Conservation (phyloP, 1,140 invertebrate genomes). For the Homalodisca vitripennis region DNA sequence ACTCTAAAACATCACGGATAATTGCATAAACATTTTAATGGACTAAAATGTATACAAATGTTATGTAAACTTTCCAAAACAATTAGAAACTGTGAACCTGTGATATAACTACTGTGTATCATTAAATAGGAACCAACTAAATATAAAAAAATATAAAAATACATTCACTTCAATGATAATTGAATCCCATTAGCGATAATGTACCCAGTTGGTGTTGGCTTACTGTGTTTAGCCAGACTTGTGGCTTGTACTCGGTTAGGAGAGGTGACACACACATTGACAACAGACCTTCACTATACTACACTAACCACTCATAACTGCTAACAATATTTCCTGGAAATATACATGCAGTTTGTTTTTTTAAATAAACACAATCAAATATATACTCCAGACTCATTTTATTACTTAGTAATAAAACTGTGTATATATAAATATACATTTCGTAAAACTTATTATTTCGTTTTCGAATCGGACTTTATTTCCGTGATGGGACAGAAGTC, state of each 20-base stretch:
- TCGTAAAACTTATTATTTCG: conserved; percentile 8
- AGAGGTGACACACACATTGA: conserved; percentile 8
- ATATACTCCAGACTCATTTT: background rate
- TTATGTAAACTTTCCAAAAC: conserved; percentile 12
- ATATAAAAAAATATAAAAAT: conserved; percentile 22
- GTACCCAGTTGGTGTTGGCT: conserved; percentile 38
- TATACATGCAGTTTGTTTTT: conserved; percentile 11
- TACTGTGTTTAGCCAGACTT: conserved; percentile 34
- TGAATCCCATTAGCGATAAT: conserved; percentile 20
- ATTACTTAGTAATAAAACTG: conserved; percentile 16
- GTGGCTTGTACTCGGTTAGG: conserved; percentile 5
- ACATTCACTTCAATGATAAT: conserved; percentile 9
- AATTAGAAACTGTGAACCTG: conserved; percentile 7
- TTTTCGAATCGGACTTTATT: conserved; percentile 22
- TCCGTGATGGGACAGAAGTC: background rate
- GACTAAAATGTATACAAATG: conserved; percentile 15
- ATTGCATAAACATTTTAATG: background rate
- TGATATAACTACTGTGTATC: background rate
- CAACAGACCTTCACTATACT: background rate
- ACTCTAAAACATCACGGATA: background rate
- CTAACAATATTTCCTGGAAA: conserved; percentile 27
- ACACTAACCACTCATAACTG: background rate
- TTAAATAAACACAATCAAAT: background rate
- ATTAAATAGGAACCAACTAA: conserved; percentile 24
- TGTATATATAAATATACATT: conserved; percentile 11